A percentile compares a stretch with the other conserved stretches of the same genome.
phyloP scores from a whole-genome alignment of 2,888 invertebrate genomes.

The Dorcus hopei region DNA sequence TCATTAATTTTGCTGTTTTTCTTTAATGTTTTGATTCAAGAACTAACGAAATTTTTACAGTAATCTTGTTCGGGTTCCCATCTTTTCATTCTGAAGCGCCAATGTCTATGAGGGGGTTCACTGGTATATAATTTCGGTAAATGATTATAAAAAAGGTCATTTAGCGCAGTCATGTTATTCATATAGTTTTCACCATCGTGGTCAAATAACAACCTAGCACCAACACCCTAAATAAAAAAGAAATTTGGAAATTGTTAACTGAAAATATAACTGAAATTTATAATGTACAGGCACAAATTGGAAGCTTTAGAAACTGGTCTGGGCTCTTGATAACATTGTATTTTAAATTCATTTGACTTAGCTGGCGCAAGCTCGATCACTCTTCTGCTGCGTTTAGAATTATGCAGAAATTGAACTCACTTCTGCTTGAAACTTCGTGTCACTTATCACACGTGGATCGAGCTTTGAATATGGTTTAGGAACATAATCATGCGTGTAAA shows the following conservation, averaged over 20 bases:
- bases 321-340: too few relatives aligned
- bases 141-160: constrained; percentile 56
- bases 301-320: too few relatives aligned
- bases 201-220: constrained; percentile 46
- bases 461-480: constrained; percentile 18
- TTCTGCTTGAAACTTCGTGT: constrained; percentile 23
- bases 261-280: too few relatives aligned
- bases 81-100: constrained; percentile 5
- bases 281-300: too few relatives aligned
- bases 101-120: constrained; percentile 37
- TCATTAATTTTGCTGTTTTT: too few relatives aligned
- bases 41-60: constrained; percentile 37
- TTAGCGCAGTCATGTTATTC: constrained; percentile 52
- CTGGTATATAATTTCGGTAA: constrained; percentile 49
- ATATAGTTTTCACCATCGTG: constrained; percentile 51
- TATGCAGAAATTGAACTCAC: constrained; percentile 2
- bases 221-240: constrained; percentile 44
- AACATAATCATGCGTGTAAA: constrained; percentile 24
- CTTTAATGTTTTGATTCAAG: too few relatives aligned
- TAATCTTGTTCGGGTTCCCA: constrained; percentile 16
- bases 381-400: too few relatives aligned
- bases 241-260: constrained; percentile 1
- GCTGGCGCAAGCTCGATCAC: too few relatives aligned
- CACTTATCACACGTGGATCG: constrained; percentile 20
- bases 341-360: too few relatives aligned